Evolutionary conservation across 64 coral and sea anemone genomes (phyloP), one percentile per base, ranked within the genome.

Genomic region (Astreopora myriophthalma): DNA sequence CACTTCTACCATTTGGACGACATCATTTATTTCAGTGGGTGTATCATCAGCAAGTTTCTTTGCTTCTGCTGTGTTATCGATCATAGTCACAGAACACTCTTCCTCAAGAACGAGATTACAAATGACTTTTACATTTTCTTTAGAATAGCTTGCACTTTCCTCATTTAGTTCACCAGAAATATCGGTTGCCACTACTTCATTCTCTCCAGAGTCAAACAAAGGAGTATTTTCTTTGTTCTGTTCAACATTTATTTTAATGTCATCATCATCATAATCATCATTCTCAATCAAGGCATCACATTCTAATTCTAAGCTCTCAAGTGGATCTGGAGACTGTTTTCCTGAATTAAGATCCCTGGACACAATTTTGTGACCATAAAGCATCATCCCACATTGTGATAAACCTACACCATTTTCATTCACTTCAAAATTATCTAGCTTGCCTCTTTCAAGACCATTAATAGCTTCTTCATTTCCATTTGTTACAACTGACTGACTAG

Each of bases 61-160:
- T 14, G 3, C 28, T 3, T 62, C 67, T 1, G 29, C 14, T 58
- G 13, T 0, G 42, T 88, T 5, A 23, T 82, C 46, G 17, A 34
- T 27, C 49, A 44, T 38, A 34, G 38, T 20, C 20, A 71, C 75
- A 34, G 80, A 57, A 65, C 71, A 74, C n/a, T 81, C 64, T 44
- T 83, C 67, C 49, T 94, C 85, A 9, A 69, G 20, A 20, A 32
- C 77, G 74, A 61, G 30, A 26, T 57, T 65, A 29, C 23, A 83
- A 30, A 64, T 0, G 25, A 83, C 22, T 19, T 64, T 34, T 46
- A 46, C 52, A n/a, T 65, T 82, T 48, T 33, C 22, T 26, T 72
- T 30, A 48, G 24, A 5, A 33, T 80, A 44, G 37, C 22, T 35
- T 19, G 5, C 39, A 58, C 31, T 80, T 72, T 73, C 84, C 17